Evolutionary conservation across 2,888 invertebrate genomes (phyloP).

Genomic region (Sisyra terminalis): DNA sequence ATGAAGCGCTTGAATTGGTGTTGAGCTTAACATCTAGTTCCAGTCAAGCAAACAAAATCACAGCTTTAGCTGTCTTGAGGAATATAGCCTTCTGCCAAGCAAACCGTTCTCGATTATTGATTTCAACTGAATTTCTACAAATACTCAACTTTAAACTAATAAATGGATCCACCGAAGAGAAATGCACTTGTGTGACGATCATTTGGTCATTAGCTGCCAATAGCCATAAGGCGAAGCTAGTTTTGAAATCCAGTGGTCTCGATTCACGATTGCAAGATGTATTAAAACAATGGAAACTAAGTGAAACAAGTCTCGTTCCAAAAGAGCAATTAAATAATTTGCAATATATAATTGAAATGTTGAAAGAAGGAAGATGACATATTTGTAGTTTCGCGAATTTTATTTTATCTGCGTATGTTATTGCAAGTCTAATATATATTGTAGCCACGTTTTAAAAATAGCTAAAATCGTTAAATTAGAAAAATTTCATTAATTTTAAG

Average conservation of each 20-base stretch:
- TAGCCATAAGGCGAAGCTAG: slow-evolving; percentile 46
- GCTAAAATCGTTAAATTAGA: slow-evolving; percentile 7
- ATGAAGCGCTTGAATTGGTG: slow-evolving; percentile 24
- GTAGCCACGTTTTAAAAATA: slow-evolving; percentile 1
- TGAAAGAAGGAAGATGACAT: slow-evolving; percentile 16
- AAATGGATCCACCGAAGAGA: slow-evolving; percentile 27
- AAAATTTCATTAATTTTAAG: slow-evolving; percentile 9
- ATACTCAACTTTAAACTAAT: slow-evolving; percentile 28
- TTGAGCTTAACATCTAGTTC: slow-evolving; percentile 19
- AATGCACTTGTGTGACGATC: slow-evolving; percentile 31
- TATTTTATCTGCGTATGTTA: slow-evolving; percentile 4
- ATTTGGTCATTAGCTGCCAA: slow-evolving; percentile 53
- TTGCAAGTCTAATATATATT: slow-evolving; percentile 5
- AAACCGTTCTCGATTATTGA: slow-evolving; percentile 32
- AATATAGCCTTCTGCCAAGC: slow-evolving; percentile 36
- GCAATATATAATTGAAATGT: slow-evolving; percentile 20
- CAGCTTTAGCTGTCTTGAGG: slow-evolving; percentile 31
- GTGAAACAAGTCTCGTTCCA: slow-evolving; percentile 17
- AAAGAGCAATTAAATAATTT: slow-evolving; percentile 20
- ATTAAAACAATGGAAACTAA: slow-evolving; percentile 26
- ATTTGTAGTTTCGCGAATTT: slow-evolving; percentile 3
- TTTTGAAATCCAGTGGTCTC: slow-evolving; percentile 32
- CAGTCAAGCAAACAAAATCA: slow-evolving; percentile 19
- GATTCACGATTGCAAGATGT: slow-evolving; percentile 29
- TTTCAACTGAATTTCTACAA: slow-evolving; percentile 32